Evolutionary conservation across 2,888 invertebrate genomes (phyloP).

Genomic region (Rhingia campestris): DNA sequence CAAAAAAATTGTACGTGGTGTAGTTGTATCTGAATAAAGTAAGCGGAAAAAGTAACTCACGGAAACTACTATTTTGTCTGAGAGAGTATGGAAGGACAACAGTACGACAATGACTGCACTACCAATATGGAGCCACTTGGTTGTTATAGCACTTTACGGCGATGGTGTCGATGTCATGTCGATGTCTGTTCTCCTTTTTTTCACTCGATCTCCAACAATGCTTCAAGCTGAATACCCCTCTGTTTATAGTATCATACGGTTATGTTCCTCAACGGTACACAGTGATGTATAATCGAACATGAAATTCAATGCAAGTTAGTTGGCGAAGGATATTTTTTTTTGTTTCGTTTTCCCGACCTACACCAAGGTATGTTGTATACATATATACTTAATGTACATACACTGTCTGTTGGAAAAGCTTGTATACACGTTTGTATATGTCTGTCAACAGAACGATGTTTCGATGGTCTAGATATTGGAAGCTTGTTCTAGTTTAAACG

Average conservation of each 20-base stretch:
- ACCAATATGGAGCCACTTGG: slow-evolving; percentile 49
- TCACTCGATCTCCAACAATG: slow-evolving; percentile 25
- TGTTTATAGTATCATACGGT: slow-evolving; percentile 43
- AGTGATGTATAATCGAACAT: slow-evolving; percentile 71
- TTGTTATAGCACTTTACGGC: slow-evolving; percentile 50
- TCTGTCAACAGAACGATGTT: slow-evolving; percentile 47
- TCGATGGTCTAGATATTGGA: slow-evolving; percentile 63
- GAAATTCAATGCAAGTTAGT: slow-evolving; percentile 67
- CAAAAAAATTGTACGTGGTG: slow-evolving; percentile 6
- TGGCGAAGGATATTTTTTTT: slow-evolving; percentile 14
- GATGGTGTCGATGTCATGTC: slow-evolving; percentile 67
- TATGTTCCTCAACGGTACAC: slow-evolving; percentile 50
- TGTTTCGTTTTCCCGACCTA: background rate
- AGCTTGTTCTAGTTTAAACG: slow-evolving; percentile 51
- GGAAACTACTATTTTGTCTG: slow-evolving; percentile 56
- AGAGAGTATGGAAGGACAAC: slow-evolving; percentile 40
- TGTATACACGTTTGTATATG: slow-evolving; percentile 2
- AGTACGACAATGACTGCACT: slow-evolving; percentile 47
- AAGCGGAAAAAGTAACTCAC: slow-evolving; percentile 50
- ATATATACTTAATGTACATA: no score
- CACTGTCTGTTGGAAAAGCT: no score
- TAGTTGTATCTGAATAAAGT: slow-evolving; percentile 34
- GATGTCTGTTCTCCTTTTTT: slow-evolving; percentile 48
- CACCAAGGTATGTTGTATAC: background rate
- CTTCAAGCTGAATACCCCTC: slow-evolving; percentile 18